Base-by-base conservation (phyloP, 2,797 vertebrate genomes). In the Limosa lapponica region DNA sequence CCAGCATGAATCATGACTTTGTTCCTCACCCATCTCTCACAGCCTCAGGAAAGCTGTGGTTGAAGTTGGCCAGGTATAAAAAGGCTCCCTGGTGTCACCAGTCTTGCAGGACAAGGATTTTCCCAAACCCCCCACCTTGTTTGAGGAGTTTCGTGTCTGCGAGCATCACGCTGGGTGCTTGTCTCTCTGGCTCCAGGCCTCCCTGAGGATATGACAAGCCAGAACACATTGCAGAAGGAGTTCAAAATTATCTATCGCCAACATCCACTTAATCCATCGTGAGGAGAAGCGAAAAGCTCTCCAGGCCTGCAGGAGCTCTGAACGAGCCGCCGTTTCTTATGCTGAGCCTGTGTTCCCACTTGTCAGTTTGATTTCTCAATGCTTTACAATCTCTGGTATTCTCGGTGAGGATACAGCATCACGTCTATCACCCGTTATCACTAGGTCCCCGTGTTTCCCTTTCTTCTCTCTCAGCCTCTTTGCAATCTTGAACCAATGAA, bases 311-410 rank as follows among this genome's bases (percentile, higher is more conserved):
- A 89, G 93, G 74, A 93, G 90, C 90, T 87, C 54, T 30, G 89
- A 80, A 54, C 70, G 81, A 96, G 95, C 43, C 0, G 12, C 57
- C 12, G 36, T 94, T 92, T 96, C 95, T 95, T 91, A 96, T 95
- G 94, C 93, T 93, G 91, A 96, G 93, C 80, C 87, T 90, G 61
- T 93, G 90, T 87, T 96, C 89, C 88, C 89, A 92, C 85, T 89
- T 97, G 96, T 95, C 95, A 95, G 82, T 97, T 97, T 97, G 94
- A 97, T 97, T 97, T 95, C 91, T 95, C 86, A 94, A 75, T 94
- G 89, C 90, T 94, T 64, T 91, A 64, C 91, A 92, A 90, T 96
- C 91, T 90, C 93, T 90, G 92, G 49, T 88, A 59, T 95, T 95
- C 95, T 93, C 27, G 32, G 90, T 41, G 82, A 95, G 85, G 90